Percentiles rank a stretch among this genome's conserved stretches.
These are phyloP conservation scores for Dendronephthya gigantea DNA, from an alignment of 64 coral and sea anemone species.

Conservation along the genomic window DNA sequence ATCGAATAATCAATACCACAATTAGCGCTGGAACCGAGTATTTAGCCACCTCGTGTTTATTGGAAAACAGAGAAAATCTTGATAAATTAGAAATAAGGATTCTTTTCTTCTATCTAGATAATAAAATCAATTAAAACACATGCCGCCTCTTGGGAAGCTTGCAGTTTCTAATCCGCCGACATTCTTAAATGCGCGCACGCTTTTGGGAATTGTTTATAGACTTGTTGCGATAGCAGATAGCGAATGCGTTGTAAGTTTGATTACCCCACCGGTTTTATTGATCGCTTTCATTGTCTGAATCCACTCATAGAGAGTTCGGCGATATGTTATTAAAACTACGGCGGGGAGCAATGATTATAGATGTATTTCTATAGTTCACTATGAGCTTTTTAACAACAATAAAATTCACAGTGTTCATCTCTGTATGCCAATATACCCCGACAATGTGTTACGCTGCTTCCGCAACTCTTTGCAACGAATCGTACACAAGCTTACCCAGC, in stretches of 20 bases:
- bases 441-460: constrained; percentile 1
- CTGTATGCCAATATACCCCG: background rate
- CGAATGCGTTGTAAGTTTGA: background rate
- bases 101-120: constrained; percentile 21
- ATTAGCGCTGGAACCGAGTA: constrained; percentile 14
- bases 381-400: background rate
- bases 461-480: background rate
- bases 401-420: background rate
- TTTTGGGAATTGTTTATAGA: background rate
- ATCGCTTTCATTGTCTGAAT: constrained; percentile 18
- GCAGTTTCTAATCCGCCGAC: background rate
- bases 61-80: constrained; percentile 20
- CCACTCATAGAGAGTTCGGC: constrained; percentile 12
- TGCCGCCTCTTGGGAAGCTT: background rate
- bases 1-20: constrained; percentile 25
- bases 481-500: background rate
- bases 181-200: background rate
- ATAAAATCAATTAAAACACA: constrained; percentile 26
- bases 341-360: constrained; percentile 18
- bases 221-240: background rate
- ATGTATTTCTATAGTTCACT: constrained; percentile 2
- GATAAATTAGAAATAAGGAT: constrained; percentile 23
- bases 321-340: constrained; percentile 22
- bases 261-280: constrained; percentile 22
- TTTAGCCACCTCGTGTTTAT: constrained; percentile 22